These are phyloP conservation scores for Microcebus murinus DNA, from an alignment of 2,113 vertebrate species.

Conservation along the genomic window DNA sequence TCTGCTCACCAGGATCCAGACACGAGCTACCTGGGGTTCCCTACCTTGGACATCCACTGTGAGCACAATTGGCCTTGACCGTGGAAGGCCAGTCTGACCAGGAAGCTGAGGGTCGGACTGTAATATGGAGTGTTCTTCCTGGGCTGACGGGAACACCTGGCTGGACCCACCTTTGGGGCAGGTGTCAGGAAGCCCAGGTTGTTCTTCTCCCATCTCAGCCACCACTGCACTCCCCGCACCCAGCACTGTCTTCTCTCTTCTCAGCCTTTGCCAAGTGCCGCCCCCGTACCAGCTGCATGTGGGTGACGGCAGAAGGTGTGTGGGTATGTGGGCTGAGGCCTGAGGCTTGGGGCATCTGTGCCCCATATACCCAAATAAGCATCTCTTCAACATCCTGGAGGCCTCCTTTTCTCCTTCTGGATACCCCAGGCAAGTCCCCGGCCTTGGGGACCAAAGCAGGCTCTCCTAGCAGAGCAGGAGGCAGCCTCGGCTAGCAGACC, in stretches of 20 bases:
- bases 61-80: neutral
- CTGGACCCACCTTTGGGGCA: neutral
- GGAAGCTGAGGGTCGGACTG: neutral
- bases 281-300: neutral
- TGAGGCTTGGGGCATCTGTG: neutral
- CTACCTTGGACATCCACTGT: accelerated
- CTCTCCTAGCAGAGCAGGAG: neutral
- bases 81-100: too few relatives aligned
- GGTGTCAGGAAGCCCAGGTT: neutral
- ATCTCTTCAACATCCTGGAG: neutral
- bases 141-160: neutral
- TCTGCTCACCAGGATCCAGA: neutral
- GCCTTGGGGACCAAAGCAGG: neutral
- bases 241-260: neutral
- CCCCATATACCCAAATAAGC: neutral
- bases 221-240: neutral
- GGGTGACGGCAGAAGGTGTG: neutral
- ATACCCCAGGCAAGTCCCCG: neutral
- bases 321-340: neutral
- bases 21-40: neutral
- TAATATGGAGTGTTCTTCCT: neutral
- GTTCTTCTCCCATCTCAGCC: neutral
- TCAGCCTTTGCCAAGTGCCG: neutral
- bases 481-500: neutral
- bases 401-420: neutral